Evolutionary conservation across 2,888 invertebrate genomes (phyloP).

Genomic region (Heliconius charithonia): DNA sequence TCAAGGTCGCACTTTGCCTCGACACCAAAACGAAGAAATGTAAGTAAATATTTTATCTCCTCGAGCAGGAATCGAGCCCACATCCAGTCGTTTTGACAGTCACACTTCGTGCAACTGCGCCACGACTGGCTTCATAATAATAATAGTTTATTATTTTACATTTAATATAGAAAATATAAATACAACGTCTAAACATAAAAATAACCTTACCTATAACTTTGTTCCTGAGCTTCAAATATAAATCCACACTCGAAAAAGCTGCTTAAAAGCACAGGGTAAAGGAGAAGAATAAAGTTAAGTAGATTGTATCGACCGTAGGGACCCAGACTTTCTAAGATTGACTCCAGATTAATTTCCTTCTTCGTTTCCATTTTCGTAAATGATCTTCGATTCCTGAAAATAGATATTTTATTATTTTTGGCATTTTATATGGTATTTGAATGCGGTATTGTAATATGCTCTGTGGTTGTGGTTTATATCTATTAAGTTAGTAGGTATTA

Average conservation of each 20-base stretch:
- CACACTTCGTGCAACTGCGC: too few relatives aligned
- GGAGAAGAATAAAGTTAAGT: conserved; percentile 72
- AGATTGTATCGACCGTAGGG: conserved; percentile 77
- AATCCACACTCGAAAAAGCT: conserved; percentile 78
- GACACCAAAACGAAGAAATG: too few relatives aligned
- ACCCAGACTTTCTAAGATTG: conserved; percentile 74
- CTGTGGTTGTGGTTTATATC: neutral
- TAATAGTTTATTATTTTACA: too few relatives aligned
- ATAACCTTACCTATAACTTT: conserved; percentile 64
- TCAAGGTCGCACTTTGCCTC: too few relatives aligned
- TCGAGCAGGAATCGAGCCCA: too few relatives aligned
- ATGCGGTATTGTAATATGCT: neutral
- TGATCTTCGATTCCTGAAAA: conserved; percentile 39
- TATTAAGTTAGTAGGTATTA: neutral
- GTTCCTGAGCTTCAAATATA: conserved; percentile 76
- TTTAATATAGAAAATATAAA: too few relatives aligned
- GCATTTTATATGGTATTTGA: conserved; percentile 7
- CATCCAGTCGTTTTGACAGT: too few relatives aligned
- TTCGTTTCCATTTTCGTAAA: conserved; percentile 63
- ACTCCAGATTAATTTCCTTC: conserved; percentile 79
- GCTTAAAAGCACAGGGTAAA: conserved; percentile 73
- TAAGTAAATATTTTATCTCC: too few relatives aligned
- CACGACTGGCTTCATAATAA: too few relatives aligned
- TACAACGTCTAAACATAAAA: neutral
- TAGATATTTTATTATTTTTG: conserved; percentile 35